These are phyloP conservation scores for Thamnophis elegans DNA, from an alignment of 2,797 vertebrate genomes.

Conservation along the genomic window DNA sequence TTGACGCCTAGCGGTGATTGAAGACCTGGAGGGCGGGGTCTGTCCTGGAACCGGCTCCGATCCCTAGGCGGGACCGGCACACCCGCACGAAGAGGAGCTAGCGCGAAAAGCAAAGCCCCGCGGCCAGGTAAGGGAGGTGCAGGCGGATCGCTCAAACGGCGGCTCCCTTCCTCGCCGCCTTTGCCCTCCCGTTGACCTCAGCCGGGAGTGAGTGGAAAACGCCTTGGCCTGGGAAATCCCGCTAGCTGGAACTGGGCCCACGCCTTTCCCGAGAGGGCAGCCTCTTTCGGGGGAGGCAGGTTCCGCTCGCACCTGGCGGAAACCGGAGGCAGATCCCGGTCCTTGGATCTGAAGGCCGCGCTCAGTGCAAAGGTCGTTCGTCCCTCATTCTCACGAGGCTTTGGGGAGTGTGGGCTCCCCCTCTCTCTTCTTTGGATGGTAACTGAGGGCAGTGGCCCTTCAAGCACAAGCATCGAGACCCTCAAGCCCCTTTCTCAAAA, in stretches of 20 bases:
- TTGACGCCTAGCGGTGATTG: not conserved
- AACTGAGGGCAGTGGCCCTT: not conserved
- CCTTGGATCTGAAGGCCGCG: not conserved
- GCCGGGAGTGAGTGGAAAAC: not conserved
- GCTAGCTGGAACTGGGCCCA: not conserved
- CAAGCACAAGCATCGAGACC: not conserved
- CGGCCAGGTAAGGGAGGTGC: not conserved
- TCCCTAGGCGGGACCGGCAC: too few species aligned
- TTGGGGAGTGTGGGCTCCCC: not conserved
- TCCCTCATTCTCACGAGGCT: not conserved
- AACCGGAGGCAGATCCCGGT: too few species aligned
- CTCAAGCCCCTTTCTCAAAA: not conserved
- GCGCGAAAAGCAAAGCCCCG: not conserved
- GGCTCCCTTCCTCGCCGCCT: constrained; percentile 31
- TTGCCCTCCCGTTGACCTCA: constrained; percentile 61
- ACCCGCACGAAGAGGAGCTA: not conserved
- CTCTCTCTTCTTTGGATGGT: not conserved
- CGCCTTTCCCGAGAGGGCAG: not conserved
- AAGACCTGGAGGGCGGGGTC: not conserved
- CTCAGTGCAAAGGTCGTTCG: not conserved
- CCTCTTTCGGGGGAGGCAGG: not conserved
- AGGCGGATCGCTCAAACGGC: not conserved
- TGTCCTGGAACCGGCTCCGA: not conserved
- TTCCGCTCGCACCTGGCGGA: not conserved
- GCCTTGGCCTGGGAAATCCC: constrained; percentile 47